Evolutionary conservation across 2,888 invertebrate genomes (phyloP), one percentile per base, ranked within the genome.

Genomic region (Scaptomyza parva): DNA sequence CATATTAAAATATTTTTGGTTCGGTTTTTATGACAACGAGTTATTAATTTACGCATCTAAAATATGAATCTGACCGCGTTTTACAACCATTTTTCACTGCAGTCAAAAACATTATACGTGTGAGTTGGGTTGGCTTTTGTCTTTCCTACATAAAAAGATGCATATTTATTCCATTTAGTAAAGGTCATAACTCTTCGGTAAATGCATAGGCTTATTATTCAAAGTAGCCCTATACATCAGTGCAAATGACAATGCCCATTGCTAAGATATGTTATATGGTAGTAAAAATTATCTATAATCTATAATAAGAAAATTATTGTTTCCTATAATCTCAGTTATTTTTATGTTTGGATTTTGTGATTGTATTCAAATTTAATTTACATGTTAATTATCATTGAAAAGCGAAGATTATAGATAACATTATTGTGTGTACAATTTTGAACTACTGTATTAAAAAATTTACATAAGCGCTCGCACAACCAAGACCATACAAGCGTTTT

Each of bases 21-120:
- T 39, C n/a, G 33, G 33, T 20, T 54, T 67, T 65, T 55, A 75
- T 65, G 66, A 51, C 30, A 14, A 35, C 35, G 2, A 35, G 30
- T 30, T 47, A 47, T 30, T 18, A 6, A 47, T 47, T 18, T 30
- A 78, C 66, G 57, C 65, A 73, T 84, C 53, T 58, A 41, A 76
- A 76, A 84, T 81, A 80, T 81, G 69, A 85, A 72, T 74, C 74
- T 82, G 82, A 82, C 82, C 85, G 85, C 64, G 65, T 66, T 85
- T 77, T 60, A 75, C 55, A 44, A 73, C 39, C 64, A 58, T 45
- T 69, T 52, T 58, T 55, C 51, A 62, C 61, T 54, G 51, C 73
- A 69, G 40, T 50, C 44, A 55, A 41, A 50, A 53, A 61, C 39
- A 52, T 48, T 44, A 47, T 14, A 37, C 51, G 39, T 24, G 45